Conservation (phyloP, 2,113 vertebrate genomes). For the Egretta garzetta region DNA sequence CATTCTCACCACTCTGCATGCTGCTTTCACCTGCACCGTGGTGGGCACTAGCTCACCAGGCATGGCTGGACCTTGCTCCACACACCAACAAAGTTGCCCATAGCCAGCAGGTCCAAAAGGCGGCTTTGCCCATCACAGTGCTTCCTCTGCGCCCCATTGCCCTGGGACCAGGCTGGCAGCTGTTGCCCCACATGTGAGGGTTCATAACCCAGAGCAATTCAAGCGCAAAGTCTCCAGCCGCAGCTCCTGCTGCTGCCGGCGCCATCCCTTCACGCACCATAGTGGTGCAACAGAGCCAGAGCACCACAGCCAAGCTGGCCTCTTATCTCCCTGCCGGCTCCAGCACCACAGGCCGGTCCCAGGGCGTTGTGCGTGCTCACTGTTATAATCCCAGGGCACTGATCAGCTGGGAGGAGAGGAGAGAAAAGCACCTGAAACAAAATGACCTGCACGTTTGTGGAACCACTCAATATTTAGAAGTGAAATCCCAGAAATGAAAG, state of each 20-base stretch:
- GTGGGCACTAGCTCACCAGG: background rate
- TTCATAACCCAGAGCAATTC: background rate
- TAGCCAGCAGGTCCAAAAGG: background rate
- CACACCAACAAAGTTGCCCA: accelerated
- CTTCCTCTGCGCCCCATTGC: background rate
- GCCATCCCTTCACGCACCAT: accelerated
- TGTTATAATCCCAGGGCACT: background rate
- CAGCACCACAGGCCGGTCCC: background rate
- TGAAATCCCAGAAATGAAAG: background rate
- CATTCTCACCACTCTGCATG: background rate
- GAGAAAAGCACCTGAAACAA: background rate
- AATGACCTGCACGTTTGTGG: background rate
- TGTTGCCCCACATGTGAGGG: accelerated
- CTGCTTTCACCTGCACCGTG: background rate
- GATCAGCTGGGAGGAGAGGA: background rate
- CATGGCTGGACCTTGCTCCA: background rate
- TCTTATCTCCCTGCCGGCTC: background rate
- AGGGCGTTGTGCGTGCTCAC: accelerated
- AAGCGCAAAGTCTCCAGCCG: background rate
- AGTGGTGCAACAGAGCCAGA: accelerated
- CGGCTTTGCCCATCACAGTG: accelerated
- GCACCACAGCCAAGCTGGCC: accelerated
- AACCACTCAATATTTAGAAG: background rate
- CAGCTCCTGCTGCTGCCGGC: background rate
- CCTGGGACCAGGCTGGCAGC: background rate